Evolutionary conservation across 2,888 invertebrate species (phyloP), one percentile per base, ranked within the genome.

Genomic region (Tortricodes alternella): DNA sequence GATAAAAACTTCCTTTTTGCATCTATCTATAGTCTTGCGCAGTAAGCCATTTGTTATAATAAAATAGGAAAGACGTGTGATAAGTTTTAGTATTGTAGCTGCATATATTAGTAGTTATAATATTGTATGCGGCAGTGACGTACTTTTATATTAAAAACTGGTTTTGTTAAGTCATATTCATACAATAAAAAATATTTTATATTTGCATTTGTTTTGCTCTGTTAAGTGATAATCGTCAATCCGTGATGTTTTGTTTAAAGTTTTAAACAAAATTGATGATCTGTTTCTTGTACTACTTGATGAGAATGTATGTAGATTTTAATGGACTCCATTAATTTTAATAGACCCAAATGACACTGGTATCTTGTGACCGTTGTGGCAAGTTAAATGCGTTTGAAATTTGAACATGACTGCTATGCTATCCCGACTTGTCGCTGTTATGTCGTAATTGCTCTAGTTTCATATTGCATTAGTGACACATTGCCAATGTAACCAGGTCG

Each of bases 401-500:
- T 39, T 18, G 37, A 37, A 53, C 29, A 39, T 43, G 16, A 55
- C 29, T 39, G 16, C 29, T 29, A 21, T n/a, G 29, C 29, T 32
- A 27, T 8, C 13, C 23, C 11, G 43, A 15, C 35, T 37, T 16
- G 35, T 29, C 11, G 16, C 9, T 24, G 39, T 43, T n/a, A 56
- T 56, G 44, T 18, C 43, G 37, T 44, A 56, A 49, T 55, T 46
- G 41, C 19, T 49, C 27, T 48, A 35, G 48, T 55, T 55, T 51
- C 58, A 44, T 48, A 60, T 56, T 53, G 53, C 53, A 53, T 66
- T 63, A 67, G 70, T 77, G 78, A 78, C 77, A 80, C 71, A 70
- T 76, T 80, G 80, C 77, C 82, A 73, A 67, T 71, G 78, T 79
- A 87, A 85, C 74, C 83, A 86, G 89, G 89, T 87, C 88, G 81